Conservation (phyloP, 2,113 vertebrate genomes). For the Oryctolagus cuniculus region mOryCun1.1 NC_091447.1:44805001-44805500, state of each 20-base stretch:
- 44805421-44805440: neutral
- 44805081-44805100: neutral
- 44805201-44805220: neutral
- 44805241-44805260: neutral
- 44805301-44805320: slow-evolving; percentile 22
- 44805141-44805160: neutral
- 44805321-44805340: neutral
- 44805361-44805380: neutral
- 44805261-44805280: neutral
- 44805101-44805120: neutral
- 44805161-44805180: neutral
- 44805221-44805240: neutral
- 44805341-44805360: neutral
- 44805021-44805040: neutral
- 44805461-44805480: neutral
- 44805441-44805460: neutral
- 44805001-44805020: neutral
- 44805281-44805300: neutral
- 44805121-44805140: neutral
- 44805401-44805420: slow-evolving; percentile 39
- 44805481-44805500: neutral
- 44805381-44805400: neutral
- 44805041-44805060: neutral
- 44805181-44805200: neutral
- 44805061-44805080: neutral